Conservation (phyloP, 2,888 invertebrate species). For the Endotricha flammealis region DNA sequence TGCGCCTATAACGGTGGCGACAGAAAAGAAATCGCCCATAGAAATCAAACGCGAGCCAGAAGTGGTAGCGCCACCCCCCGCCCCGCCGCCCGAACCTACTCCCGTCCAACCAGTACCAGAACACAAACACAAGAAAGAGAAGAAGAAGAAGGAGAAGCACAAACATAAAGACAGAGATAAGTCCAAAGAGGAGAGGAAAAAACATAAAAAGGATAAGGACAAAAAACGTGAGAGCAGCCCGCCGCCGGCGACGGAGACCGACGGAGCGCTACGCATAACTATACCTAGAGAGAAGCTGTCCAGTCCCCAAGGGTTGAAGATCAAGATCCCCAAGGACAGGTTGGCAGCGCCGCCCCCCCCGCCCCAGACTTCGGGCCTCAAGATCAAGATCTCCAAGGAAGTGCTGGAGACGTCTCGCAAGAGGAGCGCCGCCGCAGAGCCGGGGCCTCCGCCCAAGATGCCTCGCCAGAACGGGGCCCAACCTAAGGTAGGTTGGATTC, state of each 20-base stretch:
- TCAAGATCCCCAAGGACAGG: slow-evolving; percentile 89
- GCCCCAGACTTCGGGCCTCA: slow-evolving; percentile 74
- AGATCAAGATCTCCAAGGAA: slow-evolving; percentile 90
- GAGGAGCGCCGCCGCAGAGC: slow-evolving; percentile 38
- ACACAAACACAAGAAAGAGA: slow-evolving; percentile 33
- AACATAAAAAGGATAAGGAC: slow-evolving; percentile 83
- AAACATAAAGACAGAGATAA: slow-evolving; percentile 88
- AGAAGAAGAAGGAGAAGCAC: slow-evolving; percentile 82
- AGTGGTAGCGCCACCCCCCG: slow-evolving; percentile 26
- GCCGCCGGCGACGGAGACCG: slow-evolving; percentile 28
- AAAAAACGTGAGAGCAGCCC: slow-evolving; percentile 53
- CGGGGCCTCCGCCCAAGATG: slow-evolving; percentile 50
- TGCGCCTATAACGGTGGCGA: slow-evolving; percentile 60
- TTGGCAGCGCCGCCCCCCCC: slow-evolving; percentile 77
- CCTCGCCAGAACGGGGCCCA: slow-evolving; percentile 59
- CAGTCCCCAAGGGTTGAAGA: slow-evolving; percentile 80
- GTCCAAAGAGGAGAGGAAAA: slow-evolving; percentile 83
- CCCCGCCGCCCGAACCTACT: slow-evolving; percentile 24
- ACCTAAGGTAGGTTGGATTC: slow-evolving; percentile 68
- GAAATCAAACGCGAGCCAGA: slow-evolving; percentile 49
- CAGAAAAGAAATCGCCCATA: slow-evolving; percentile 53
- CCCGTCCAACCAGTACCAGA: slow-evolving; percentile 39
- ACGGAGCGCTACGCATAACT: slow-evolving; percentile 58
- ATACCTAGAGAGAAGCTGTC: slow-evolving; percentile 64
- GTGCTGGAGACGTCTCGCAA: slow-evolving; percentile 77